These are phyloP conservation scores for Notoglanidium macrostoma DNA, from an alignment of 2,797 vertebrate species.

Conservation along the genomic window DNA sequence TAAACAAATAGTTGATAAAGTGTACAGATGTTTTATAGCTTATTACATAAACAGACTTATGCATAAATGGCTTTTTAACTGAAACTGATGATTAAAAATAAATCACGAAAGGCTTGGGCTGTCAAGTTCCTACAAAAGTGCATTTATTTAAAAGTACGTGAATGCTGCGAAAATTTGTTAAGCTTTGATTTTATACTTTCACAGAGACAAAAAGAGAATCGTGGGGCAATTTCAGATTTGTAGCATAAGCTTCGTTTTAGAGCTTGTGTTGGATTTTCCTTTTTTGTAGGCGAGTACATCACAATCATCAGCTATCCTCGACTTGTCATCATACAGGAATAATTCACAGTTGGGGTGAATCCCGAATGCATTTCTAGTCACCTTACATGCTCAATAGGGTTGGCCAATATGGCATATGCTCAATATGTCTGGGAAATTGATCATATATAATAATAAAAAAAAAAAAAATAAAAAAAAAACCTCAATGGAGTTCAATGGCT, in stretches of 20 bases:
- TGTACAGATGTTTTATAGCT: neutral
- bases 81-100: neutral
- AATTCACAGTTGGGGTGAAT: neutral
- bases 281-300: neutral
- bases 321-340: neutral
- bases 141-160: slow-evolving; percentile 31
- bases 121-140: neutral
- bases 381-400: neutral
- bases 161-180: slow-evolving; percentile 19
- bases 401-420: neutral
- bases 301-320: neutral
- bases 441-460: neutral
- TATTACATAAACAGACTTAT: neutral
- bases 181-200: neutral
- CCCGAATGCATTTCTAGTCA: neutral
- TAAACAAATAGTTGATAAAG: neutral
- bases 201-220: neutral
- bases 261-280: neutral
- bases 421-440: too few species aligned
- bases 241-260: neutral
- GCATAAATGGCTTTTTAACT: neutral
- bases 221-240: neutral
- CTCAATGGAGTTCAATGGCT: neutral
- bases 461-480: neutral
- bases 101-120: neutral